Evolutionary conservation across 2,797 vertebrate species (phyloP).

Genomic region (Ibycter americanus): DNA sequence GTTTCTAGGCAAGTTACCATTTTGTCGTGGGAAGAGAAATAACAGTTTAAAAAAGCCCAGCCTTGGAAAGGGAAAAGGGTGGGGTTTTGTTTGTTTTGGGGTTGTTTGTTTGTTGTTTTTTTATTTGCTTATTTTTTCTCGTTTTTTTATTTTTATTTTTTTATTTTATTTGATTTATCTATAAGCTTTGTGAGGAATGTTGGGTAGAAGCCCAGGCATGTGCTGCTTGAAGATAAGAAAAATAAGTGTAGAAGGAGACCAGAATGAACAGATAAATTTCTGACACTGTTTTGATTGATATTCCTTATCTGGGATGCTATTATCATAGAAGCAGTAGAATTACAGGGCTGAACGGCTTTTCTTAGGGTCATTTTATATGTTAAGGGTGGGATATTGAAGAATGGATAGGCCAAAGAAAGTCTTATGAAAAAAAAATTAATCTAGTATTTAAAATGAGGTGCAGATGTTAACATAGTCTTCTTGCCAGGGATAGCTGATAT

Average conservation of each 20-base stretch:
- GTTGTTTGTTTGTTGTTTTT: neutral
- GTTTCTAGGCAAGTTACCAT: neutral
- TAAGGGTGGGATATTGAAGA: neutral
- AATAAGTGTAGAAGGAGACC: neutral
- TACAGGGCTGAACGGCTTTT: conserved; percentile 19
- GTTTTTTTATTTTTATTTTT: neutral
- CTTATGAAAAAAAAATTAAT: neutral
- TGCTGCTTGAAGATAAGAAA: conserved; percentile 32
- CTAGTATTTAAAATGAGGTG: neutral
- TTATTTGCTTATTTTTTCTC: neutral
- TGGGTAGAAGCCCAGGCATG: neutral
- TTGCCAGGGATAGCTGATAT: neutral
- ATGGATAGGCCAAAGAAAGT: neutral
- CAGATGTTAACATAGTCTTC: neutral
- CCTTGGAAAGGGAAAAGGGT: neutral
- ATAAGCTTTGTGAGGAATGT: neutral
- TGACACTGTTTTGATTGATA: conserved; percentile 4
- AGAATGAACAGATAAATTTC: neutral
- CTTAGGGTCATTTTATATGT: neutral
- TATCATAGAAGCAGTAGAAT: conserved; percentile 12
- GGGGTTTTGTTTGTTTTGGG: rapidly evolving
- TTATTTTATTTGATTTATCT: neutral
- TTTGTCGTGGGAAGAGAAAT: neutral
- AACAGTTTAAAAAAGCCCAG: neutral
- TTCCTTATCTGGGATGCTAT: neutral